phyloP scores from a whole-genome alignment of 2,797 vertebrate genomes.

The Urosaurus nigricauda region DNA sequence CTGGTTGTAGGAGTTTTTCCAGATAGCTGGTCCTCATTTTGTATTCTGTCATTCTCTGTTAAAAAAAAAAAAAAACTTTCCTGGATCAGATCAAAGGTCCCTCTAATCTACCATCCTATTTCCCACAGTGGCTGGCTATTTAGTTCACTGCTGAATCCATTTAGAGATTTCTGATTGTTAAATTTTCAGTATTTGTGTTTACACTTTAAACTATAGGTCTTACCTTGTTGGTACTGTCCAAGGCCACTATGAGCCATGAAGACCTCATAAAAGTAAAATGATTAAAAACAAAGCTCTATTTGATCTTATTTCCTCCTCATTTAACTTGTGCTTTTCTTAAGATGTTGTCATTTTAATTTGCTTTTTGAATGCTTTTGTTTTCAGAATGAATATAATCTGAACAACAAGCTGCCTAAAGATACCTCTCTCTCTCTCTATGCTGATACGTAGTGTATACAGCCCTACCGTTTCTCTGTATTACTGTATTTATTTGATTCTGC shows the following conservation, averaged over 20 bases:
- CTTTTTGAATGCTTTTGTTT: too few relatives aligned
- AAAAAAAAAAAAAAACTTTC: background rate
- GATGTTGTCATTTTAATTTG: too few relatives aligned
- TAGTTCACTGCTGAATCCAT: background rate
- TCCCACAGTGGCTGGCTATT: background rate
- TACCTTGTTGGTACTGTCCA: background rate
- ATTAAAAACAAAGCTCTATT: background rate
- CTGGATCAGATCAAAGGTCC: background rate
- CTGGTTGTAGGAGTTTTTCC: background rate
- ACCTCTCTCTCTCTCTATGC: too few relatives aligned
- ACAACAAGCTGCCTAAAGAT: too few relatives aligned
- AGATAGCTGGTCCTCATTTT: background rate
- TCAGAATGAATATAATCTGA: too few relatives aligned
- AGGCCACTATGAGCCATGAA: background rate
- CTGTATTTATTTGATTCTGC: too few relatives aligned
- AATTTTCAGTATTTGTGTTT: background rate
- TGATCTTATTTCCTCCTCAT: background rate
- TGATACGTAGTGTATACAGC: too few relatives aligned
- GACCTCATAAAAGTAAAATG: background rate
- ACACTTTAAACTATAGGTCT: background rate
- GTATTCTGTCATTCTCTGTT: background rate
- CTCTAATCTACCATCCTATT: background rate
- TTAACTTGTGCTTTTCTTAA: background rate
- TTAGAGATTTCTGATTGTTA: background rate
- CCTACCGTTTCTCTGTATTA: too few relatives aligned